Conservation (phyloP, 2,888 invertebrate genomes). For the Automeris io region DNA sequence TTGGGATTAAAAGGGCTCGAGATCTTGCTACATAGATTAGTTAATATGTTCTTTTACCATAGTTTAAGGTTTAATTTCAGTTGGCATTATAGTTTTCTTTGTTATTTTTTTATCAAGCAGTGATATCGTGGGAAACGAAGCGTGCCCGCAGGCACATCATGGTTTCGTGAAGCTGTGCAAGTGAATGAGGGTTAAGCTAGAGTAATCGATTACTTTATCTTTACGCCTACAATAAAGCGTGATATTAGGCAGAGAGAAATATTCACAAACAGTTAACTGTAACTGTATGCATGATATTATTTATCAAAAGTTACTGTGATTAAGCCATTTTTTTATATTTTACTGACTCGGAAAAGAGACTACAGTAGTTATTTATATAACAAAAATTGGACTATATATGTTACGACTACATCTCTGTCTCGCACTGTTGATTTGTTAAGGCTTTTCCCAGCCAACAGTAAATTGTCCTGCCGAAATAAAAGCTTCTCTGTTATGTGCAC, state of each 20-base stretch:
- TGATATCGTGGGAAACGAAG: conserved; percentile 75
- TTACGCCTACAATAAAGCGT: conserved; percentile 10
- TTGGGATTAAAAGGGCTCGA: conserved; percentile 2
- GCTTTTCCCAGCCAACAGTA: no score
- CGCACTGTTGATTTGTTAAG: no score
- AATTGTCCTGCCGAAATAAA: no score
- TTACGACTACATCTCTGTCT: no score
- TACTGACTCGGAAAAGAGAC: no score
- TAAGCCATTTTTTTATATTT: no score
- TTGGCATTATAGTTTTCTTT: conserved; percentile 14
- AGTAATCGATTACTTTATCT: conserved; percentile 35
- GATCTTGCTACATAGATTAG: neutral
- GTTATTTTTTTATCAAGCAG: conserved; percentile 11
- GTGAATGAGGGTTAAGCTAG: conserved; percentile 48
- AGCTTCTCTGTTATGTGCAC: no score
- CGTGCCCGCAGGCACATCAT: conserved; percentile 79
- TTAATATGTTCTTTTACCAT: neutral
- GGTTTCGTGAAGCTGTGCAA: conserved; percentile 37
- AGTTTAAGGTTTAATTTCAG: neutral
- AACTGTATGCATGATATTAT: no score
- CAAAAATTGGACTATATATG: no score
- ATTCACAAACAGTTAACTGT: neutral
- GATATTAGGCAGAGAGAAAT: neutral
- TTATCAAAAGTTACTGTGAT: no score
- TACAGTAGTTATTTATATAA: no score